Base-by-base conservation (phyloP, 2,888 invertebrate genomes). In the Hirtodrosophila alboralis region DNA sequence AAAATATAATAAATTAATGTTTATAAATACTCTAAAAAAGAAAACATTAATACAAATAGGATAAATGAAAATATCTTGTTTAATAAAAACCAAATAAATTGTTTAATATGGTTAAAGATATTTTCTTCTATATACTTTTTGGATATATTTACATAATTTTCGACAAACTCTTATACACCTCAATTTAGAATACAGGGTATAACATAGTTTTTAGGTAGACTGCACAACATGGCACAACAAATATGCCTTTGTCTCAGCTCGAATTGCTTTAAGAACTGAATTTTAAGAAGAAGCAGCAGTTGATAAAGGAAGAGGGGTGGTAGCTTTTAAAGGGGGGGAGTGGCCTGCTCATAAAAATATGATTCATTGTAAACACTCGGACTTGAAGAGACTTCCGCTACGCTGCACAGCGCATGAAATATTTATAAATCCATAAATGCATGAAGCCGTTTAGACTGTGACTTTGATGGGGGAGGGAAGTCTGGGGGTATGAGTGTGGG, bases 381-480 rank as follows among this genome's bases (percentile, higher is more conserved):
- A 53, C 53, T 56, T 43, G 54, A 21, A 69, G 58, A 52, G 60
- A 60, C 78, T 81, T 81, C 70, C 78, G 81, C 64, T 48, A 63
- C 62, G 52, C 43, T 70, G 80, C 52, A 56, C 62, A 68, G 43
- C 48, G 56, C 71, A 84, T 81, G 84, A 84, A 81, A 86, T 86
- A 81, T 81, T 86, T 86, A 81, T 81, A 77, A 81, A 79, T 59
- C 56, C 77, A 81, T 76, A 23, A 23, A 23, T 23, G 40, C 60
- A 48, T 51, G 53, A 33, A 41, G 38, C 44, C 40, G 28, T 47
- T 65, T 23, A 23, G 23, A 23, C 3, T 18, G 18, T 18, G 23
- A 23, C n/a, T 8, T 23, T 1, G 23, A 8, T 1, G 23, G 23
- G 23, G 36, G 18, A 14, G 14, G 14, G n/a, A n/a, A n/a, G n/a